Evolutionary conservation across 2,797 vertebrate genomes (phyloP).

Genomic region (Mormyrops attenuatus): DNA sequence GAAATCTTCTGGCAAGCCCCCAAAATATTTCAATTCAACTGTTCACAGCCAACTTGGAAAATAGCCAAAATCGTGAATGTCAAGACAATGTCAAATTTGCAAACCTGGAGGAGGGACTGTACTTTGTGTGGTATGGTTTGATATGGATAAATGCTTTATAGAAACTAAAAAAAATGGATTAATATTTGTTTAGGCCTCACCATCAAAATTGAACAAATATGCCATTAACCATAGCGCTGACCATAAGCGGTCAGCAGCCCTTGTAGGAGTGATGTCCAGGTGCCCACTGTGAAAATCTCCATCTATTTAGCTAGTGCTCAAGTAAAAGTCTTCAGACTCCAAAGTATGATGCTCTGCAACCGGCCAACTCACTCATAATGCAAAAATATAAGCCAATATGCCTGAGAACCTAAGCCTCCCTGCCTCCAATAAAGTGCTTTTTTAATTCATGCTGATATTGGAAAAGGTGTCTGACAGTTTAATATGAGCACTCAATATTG

Average conservation of each 20-base stretch:
- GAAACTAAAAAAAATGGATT: not conserved
- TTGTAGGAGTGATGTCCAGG: not conserved
- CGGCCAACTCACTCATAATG: not conserved
- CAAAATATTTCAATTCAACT: not conserved
- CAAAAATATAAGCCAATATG: not conserved
- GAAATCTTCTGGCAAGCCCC: not conserved
- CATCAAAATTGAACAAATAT: not conserved
- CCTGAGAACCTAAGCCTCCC: not conserved
- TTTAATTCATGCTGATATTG: not conserved
- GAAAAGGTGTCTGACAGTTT: not conserved
- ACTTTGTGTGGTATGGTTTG: not conserved
- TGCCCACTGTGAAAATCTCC: not conserved
- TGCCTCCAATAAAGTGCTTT: not conserved
- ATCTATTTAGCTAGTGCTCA: not conserved
- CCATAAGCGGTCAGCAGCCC: not conserved
- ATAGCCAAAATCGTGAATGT: not conserved
- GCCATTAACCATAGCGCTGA: not conserved
- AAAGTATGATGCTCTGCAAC: not conserved
- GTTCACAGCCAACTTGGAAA: not conserved
- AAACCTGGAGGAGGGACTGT: not conserved
- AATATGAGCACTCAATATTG: not conserved
- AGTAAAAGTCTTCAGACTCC: not conserved
- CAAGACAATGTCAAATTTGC: not conserved
- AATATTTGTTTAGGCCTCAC: not conserved
- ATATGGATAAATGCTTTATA: not conserved